Evolutionary conservation across 2,797 vertebrate species (phyloP), one percentile per base, ranked within the genome.

Genomic region (Threskiornis aethiopicus): DNA sequence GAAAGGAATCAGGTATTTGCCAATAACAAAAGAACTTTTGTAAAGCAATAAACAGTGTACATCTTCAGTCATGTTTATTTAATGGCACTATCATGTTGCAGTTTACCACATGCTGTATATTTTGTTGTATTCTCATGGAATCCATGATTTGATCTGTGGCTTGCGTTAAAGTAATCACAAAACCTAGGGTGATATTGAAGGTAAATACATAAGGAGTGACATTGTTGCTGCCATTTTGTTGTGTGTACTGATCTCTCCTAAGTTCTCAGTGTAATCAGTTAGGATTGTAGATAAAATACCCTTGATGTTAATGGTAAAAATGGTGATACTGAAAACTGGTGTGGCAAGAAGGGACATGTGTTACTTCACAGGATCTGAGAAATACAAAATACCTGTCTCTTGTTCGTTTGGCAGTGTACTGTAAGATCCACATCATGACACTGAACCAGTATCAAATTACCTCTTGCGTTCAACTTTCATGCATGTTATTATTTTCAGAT

Each of bases 1-100:
- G 99, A 99, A 96, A 99, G 99, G 94, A 99, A 99, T 98, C 99
- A 99, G 99, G 99, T 99, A 98, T 84, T 94, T 94, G 31, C 65
- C 65, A 92, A 41, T n/a, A 70, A 55, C 82, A 69, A 44, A 35
- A 57, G 9, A 49, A 22, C 67, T 81, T 95, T 35, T 85, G 6
- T 64, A 73, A 75, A 92, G 29, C n/a, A 55, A 5, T 51, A 17
- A 94, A 14, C 12, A 76, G 10, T 54, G 17, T 81, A 39, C 35
- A 22, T 44, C 31, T 94, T 86, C 20, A 57, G 62, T 62, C 5
- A 2, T 4, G 3, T 46, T 90, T 77, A 10, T 82, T 55, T 87
- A 80, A 28, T 66, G 66, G 9, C 59, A 51, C 13, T 77, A 3
- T 16, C 2, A 1, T 39, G 14, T 69, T 57, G 22, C 31, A 66